Evolutionary conservation across 1,140 invertebrate genomes (phyloP).

Genomic region (Drosophila sechellia): DNA sequence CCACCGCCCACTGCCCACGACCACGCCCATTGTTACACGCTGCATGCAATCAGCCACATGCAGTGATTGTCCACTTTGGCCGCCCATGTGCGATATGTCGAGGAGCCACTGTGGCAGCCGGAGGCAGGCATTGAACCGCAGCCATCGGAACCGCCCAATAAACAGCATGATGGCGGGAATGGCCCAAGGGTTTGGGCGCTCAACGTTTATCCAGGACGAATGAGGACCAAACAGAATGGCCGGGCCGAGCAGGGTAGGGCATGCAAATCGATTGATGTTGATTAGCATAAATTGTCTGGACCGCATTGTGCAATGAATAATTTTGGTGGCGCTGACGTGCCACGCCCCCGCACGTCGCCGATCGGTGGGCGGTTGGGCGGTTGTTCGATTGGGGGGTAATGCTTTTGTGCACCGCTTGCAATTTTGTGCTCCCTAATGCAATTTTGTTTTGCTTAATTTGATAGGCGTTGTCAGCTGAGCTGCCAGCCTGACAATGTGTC

Average conservation of each 20-base stretch:
- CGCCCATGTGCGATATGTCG: constrained; percentile 24
- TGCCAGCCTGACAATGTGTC: constrained; percentile 62
- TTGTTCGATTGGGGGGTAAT: background rate
- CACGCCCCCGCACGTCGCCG: constrained; percentile 18
- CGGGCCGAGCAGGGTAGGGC: constrained; percentile 37
- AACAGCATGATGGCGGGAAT: constrained; percentile 39
- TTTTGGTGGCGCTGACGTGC: constrained; percentile 67
- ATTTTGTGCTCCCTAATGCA: constrained; percentile 72
- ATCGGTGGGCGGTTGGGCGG: background rate
- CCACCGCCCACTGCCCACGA: background rate
- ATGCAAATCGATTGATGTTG: constrained; percentile 84
- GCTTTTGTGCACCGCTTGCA: constrained; percentile 45
- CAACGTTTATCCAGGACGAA: constrained; percentile 53
- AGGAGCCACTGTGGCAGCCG: constrained; percentile 22
- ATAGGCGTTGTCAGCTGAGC: constrained; percentile 76
- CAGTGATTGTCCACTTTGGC: constrained; percentile 76
- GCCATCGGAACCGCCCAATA: constrained; percentile 70
- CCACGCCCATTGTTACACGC: constrained; percentile 31
- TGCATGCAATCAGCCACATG: constrained; percentile 72
- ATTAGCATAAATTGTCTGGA: constrained; percentile 84
- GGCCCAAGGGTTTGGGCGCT: background rate
- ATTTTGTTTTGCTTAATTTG: constrained; percentile 83
- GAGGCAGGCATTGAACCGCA: constrained; percentile 53
- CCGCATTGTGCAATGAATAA: constrained; percentile 83
- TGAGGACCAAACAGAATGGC: background rate